Evolutionary conservation across 2,888 invertebrate species (phyloP).

Genomic region (Ganaspis brasiliensis): DNA sequence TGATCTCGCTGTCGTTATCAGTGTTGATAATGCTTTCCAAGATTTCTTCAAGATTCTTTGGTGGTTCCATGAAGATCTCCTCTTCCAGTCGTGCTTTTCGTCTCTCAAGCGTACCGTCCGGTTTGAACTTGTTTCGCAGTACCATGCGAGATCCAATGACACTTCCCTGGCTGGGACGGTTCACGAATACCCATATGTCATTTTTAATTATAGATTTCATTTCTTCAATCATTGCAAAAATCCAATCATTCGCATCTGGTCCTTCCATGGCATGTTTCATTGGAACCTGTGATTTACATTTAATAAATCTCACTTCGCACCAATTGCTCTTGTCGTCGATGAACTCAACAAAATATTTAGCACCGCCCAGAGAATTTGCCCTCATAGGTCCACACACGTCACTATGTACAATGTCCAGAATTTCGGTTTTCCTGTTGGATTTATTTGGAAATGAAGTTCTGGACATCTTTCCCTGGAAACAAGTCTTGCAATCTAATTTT

Average conservation of each 20-base stretch:
- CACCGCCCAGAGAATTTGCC: conserved; percentile 54
- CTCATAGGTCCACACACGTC: conserved; percentile 62
- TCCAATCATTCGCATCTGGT: background rate
- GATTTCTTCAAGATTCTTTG: background rate
- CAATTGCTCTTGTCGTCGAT: conserved; percentile 65
- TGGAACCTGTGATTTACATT: conserved; percentile 53
- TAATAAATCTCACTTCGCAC: conserved; percentile 59
- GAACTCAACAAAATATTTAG: conserved; percentile 62
- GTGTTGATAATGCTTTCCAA: conserved; percentile 33
- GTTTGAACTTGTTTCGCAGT: too few species aligned
- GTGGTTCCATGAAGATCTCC: conserved; percentile 45
- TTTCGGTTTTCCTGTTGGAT: background rate
- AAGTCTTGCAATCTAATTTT: conserved; percentile 46
- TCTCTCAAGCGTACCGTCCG: conserved; percentile 45
- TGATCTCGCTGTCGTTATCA: too few species aligned
- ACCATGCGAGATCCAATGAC: background rate
- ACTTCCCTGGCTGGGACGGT: background rate
- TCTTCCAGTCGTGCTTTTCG: conserved; percentile 50
- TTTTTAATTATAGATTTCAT: background rate
- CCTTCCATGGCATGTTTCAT: background rate
- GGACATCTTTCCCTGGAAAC: conserved; percentile 49
- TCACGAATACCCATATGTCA: too few species aligned
- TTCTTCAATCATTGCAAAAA: too few species aligned
- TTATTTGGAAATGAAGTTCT: conserved; percentile 45
- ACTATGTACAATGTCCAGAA: conserved; percentile 60